Evolutionary conservation across 2,113 vertebrate species (phyloP), one percentile per base, ranked within the genome.

Genomic region (Silurus meridionalis): DNA sequence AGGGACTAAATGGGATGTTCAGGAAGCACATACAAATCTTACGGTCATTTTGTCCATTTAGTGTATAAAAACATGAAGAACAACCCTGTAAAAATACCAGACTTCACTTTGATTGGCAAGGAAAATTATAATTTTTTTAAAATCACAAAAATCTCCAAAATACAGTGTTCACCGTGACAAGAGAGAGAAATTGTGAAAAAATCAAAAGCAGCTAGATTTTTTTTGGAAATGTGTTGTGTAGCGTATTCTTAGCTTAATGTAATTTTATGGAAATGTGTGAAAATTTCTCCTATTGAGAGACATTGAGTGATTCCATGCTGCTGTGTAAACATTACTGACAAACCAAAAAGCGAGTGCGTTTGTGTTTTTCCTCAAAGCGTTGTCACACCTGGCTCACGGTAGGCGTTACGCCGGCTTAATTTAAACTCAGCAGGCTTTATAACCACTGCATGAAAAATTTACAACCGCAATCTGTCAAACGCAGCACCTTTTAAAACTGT

Each of bases 381-480:
- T 5, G 53, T 77, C 25, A 58, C 13, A 55, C 28, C 61, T 84
- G 60, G 48, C 55, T 67, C 5, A 21, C 15, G 48, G 28, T 67
- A 78, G 77, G 58, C 60, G 14, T 69, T 69, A 55, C 15, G 46
- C 25, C 23, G 19, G 50, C n/a, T 23, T 69, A 71, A 67, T 85
- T 84, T 80, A 83, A 78, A 79, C 63, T 86, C 87, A 84, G 85
- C 75, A 84, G 66, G 75, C 75, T 80, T 83, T 89, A 83, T 74
- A 64, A 82, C 21, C 52, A n/a, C 60, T 7, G 8, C 85, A 86
- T 84, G 57, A 83, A 89, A 72, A 48, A 82, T 89, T 61, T 84
- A 84, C 82, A 58, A 15, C 21, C 48, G 55, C 75, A 84, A 75
- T 83, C 84, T 84, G 81, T 83, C 82, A 75, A 89, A 86, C 17